A percentile compares a stretch with the other conserved stretches of the same genome.
Evolutionary conservation across 2,113 vertebrate genomes (phyloP).

Genomic region (Pagrus major): DNA sequence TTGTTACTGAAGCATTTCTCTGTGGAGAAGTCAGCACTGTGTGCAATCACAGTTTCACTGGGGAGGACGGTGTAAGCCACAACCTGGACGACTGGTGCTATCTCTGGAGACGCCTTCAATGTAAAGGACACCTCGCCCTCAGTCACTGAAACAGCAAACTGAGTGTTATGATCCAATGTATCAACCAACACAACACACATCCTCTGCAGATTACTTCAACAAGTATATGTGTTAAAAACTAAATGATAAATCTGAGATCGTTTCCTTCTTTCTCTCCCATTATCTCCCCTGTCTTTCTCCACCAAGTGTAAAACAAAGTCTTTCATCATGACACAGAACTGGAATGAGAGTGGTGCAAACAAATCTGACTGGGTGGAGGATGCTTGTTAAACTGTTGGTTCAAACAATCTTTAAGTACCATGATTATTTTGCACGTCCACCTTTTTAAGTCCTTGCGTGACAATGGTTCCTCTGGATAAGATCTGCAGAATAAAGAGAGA

Average conservation of each 20-base stretch:
- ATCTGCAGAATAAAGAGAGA: constrained; percentile 72
- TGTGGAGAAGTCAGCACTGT: constrained; percentile 76
- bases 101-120: constrained; percentile 74
- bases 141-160: constrained; percentile 58
- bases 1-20: constrained; percentile 89
- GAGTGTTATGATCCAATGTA: neutral
- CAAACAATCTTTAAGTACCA: constrained; percentile 10
- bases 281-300: too few species aligned
- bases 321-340: too few species aligned
- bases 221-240: too few species aligned
- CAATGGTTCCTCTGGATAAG: constrained; percentile 81
- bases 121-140: constrained; percentile 79
- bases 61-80: constrained; percentile 86
- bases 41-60: constrained; percentile 82
- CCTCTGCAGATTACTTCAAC: too few species aligned
- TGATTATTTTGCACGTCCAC: constrained; percentile 46
- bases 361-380: neutral
- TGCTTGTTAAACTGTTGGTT: too few species aligned
- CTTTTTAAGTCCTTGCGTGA: constrained; percentile 72
- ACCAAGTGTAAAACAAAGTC: too few species aligned
- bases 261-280: too few species aligned
- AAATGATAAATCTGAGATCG: too few species aligned
- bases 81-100: constrained; percentile 76
- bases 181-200: too few species aligned
- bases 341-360: neutral